Base-by-base conservation (phyloP, 2,797 vertebrate genomes). In the Pempheris klunzingeri region DNA sequence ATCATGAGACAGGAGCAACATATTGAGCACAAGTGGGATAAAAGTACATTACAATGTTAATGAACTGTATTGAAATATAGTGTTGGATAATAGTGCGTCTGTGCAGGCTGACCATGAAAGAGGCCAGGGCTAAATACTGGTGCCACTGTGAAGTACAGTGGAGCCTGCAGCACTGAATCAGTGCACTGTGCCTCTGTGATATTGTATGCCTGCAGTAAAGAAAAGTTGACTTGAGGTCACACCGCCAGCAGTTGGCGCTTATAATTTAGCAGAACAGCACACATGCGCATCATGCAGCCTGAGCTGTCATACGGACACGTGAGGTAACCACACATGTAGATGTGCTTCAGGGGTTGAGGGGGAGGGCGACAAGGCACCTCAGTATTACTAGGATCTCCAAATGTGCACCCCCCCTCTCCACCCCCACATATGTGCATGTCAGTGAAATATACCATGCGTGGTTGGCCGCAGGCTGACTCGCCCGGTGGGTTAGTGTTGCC, bases 251-350 rank as follows among this genome's bases (percentile, higher is more conserved):
- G 86, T 76, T 77, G 83, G 86, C 87, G 87, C 85, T 79, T 86
- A 78, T 32, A 83, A 83, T 67, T 79, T 57, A 84, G 79, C 73
- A 61, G 64, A 79, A 26, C 66, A 8, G 61, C 82, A 82, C 86
- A 89, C 85, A 92, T 89, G 90, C 87, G 86, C 87, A 82, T 59
- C 66, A 18, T 41, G 85, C 1, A 57, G 70, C 71, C 60, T 24
- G 73, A 64, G 74, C 81, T 90, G 87, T 89, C 87, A 86, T 34
- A 47, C 78, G 81, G 87, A 91, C 89, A 89, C 82, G 86, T 91
- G 88, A 90, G 87, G 73, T 67, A 80, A 80, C 82, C 86, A 78
- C 88, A 81, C 90, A 88, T 88, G 90, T 78, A 87, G 63, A 77
- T 83, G 52, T 78, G 63, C 41, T 74, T 49, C 30, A 43, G 71